Base-by-base conservation (phyloP, 2,888 invertebrate genomes). In the Oscheius sp. region DNA sequence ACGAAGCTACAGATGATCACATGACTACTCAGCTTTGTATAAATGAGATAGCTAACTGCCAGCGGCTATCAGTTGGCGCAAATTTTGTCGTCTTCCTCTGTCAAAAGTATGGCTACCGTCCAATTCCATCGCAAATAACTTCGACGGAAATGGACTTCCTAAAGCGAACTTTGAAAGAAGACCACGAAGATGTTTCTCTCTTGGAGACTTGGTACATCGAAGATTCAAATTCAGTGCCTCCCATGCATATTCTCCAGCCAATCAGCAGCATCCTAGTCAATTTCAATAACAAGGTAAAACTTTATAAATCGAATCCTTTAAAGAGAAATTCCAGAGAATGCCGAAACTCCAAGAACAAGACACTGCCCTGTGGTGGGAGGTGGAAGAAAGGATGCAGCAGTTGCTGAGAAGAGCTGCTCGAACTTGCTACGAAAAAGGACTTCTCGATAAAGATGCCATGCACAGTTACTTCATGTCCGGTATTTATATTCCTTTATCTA, bases 381-480 rank as follows among this genome's bases (percentile, higher is more conserved):
- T 94, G 0, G 90, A 97, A 69, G 92, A 91, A 42, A 95, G 95
- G 88, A 94, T 97, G 91, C 96, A 96, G 88, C 94, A 94, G 87
- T 89, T 96, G 23, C 91, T 97, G 77, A 90, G 96, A 10, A 96
- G 95, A 95, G 0, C 75, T 25, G 92, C 96, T 0, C 91, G 91
- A 33, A 93, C 93, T n/a, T 89, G 96, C 17, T 92, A 91, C 84
- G 92, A 92, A 33, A 90, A 91, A 76, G 93, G 92, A 5, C 93
- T 93, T 88, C 92, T 97, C 86, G 93, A 93, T 83, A 92, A 93
- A 80, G 95, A 96, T 65, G 92, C 92, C 0, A 95, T 93, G 91
- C 97, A 97, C 86, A 96, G 95, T 88, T 97, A 96, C 87, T 96
- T 95, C 86, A 97, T 97, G 96, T 96, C 96, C 70, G 96, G 95